Base-by-base conservation (phyloP, 2,888 invertebrate genomes). In the Myathropa florea region DNA sequence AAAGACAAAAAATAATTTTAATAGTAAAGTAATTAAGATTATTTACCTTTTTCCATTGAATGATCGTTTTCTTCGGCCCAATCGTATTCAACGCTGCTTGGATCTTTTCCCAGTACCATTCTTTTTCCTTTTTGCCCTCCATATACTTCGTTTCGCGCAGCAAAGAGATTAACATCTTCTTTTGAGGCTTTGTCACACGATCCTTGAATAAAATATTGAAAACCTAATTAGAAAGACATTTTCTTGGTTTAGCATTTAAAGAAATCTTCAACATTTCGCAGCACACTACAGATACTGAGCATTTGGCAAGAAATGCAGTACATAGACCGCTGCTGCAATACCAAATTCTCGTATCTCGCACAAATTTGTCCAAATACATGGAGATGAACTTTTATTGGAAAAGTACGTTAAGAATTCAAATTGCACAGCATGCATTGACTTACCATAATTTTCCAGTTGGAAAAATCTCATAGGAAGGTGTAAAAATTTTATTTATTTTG, bases 101-200 rank as follows among this genome's bases (percentile, higher is more conserved):
- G 55, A 92, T 92, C 80, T 92, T 92, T 81, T 92, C 92, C 92
- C 92, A 92, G 72, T 92, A 92, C 92, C 92, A 92, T 85, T 92
- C 92, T 88, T 92, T 92, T 82, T 92, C 92, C 88, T 92, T 92
- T 80, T 92, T 92, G 36, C 92, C 92, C 88, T 92, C 92, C 91
- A 92, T 92, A 78, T 91, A 92, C 68, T 92, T 92, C 14, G 92
- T 92, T 88, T 92, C 92, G n/a, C 92, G 90, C 89, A 92, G 85
- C 84, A 92, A 88, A 21, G 92, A 91, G 72, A 92, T 92, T 53
- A 92, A 89, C 92, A 92, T 92, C 88, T 92, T 92, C 81, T 92
- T 92, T 88, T 92, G 92, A 75, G 92, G 92, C 89, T 92, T 92
- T 80, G 92, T 92, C 64, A 92, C 92, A 90, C 92, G 92, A 91